Evolutionary conservation across 1,140 invertebrate genomes (phyloP), one percentile per base, ranked within the genome.

Genomic region (Alviniconcha marisindica): DNA sequence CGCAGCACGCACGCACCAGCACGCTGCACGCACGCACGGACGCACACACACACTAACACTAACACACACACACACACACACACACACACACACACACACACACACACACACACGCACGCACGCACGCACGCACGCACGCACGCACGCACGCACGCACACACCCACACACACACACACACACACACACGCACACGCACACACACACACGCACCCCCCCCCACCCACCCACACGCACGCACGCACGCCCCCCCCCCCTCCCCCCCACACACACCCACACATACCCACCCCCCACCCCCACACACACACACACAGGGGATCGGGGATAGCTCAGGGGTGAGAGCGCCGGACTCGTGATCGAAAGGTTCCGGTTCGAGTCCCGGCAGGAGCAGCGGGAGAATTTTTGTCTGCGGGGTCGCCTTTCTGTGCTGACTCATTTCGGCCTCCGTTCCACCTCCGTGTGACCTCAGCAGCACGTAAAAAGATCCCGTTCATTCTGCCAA

Each of bases 31-130:
- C n/a, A n/a, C n/a, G n/a, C n/a, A n/a, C n/a, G n/a, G n/a, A n/a
- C n/a, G n/a, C n/a, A n/a, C n/a, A n/a, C n/a, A n/a, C n/a, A 60
- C 15, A 60, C 18, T 21, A 14, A 60, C 15, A 60, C 56, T 36
- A 18, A 71, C 66, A 71, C 66, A 71, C 66, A 40, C 66, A 40
- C 66, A 5, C 66, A 40, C 66, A 5, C 66, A 40, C 66, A 5
- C 66, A 71, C 66, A 38, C 66, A 38, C 66, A 71, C 66, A 71
- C 66, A 71, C 66, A 71, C 66, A 71, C 66, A 66, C 60, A 66
- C 60, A 66, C 60, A 66, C 60, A 66, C 60, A 66, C 60, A 28
- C 60, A 28, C 60, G 28, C 44, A 51, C 28, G 33, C 73, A 38
- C 73, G 33, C 73, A 38, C 48, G 33, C 77, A 54, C 40, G 33